Conservation (phyloP, 2,113 vertebrate species). For the Rhinoderma darwinii region DNA sequence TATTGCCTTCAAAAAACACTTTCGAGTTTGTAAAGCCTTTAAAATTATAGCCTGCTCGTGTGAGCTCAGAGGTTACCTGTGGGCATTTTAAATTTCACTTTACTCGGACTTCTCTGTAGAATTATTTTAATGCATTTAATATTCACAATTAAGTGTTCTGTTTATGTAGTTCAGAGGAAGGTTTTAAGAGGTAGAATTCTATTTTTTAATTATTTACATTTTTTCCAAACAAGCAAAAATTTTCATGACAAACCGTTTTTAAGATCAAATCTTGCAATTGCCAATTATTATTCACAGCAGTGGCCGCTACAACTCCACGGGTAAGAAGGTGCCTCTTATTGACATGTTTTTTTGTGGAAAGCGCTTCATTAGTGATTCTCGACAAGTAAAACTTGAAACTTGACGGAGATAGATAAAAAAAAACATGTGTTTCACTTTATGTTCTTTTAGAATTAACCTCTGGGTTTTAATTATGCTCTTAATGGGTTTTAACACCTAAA, state of each 20-base stretch:
- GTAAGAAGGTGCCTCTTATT: constrained; percentile 68
- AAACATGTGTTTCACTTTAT: constrained; percentile 65
- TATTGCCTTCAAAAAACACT: constrained; percentile 60
- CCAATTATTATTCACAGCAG: constrained; percentile 70
- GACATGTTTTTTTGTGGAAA: constrained; percentile 69
- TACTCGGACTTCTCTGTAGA: constrained; percentile 55
- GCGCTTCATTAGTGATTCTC: constrained; percentile 69
- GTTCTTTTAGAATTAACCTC: constrained; percentile 69
- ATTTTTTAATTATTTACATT: constrained; percentile 15
- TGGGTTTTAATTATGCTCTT: constrained; percentile 64
- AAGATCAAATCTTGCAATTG: constrained; percentile 61
- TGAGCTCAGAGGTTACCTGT: constrained; percentile 37
- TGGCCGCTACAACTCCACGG: constrained; percentile 67
- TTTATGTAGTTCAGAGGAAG: constrained; percentile 47
- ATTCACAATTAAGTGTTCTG: constrained; percentile 5
- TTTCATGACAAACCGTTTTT: constrained; percentile 63
- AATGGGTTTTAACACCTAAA: neutral
- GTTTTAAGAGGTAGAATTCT: constrained; percentile 50
- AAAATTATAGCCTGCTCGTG: constrained; percentile 49
- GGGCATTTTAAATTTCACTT: constrained; percentile 58
- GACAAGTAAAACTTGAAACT: constrained; percentile 67
- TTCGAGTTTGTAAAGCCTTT: constrained; percentile 60
- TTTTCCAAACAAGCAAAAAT: constrained; percentile 44
- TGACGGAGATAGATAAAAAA: constrained; percentile 59
- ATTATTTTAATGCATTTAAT: constrained; percentile 48